phyloP scores from a whole-genome alignment of 2,797 vertebrate genomes.

The Sebastes taczanowskii region DNA sequence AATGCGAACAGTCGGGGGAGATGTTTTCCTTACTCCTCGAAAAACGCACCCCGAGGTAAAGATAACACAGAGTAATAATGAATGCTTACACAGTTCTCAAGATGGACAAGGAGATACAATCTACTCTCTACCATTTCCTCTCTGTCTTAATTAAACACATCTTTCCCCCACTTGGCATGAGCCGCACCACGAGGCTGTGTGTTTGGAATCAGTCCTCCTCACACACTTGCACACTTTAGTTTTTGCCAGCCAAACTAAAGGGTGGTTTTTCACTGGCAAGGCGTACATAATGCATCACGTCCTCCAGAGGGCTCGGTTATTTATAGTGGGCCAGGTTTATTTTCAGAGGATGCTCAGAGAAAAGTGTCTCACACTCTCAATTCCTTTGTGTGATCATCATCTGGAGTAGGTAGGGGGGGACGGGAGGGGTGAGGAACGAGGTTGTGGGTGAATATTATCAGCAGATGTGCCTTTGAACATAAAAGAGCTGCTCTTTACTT shows the following conservation, averaged over 20 bases:
- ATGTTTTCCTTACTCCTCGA: conserved; percentile 43
- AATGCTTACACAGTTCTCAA: conserved; percentile 11
- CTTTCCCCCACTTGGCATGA: conserved; percentile 38
- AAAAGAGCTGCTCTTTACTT: conserved; percentile 60
- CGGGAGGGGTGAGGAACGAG: neutral
- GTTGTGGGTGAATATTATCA: conserved; percentile 65
- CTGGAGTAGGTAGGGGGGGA: conserved; percentile 45
- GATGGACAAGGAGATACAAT: conserved; percentile 29
- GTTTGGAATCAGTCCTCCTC: conserved; percentile 21
- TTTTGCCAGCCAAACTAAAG: conserved; percentile 53
- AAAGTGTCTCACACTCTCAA: conserved; percentile 54
- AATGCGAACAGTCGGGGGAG: conserved; percentile 49
- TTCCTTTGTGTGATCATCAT: conserved; percentile 66
- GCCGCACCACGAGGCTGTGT: neutral
- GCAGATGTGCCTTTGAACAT: conserved; percentile 76
- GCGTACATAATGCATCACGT: conserved; percentile 77
- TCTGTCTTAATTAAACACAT: conserved; percentile 52
- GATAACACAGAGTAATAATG: conserved; percentile 37
- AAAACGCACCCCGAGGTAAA: conserved; percentile 43
- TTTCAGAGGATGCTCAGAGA: conserved; percentile 70
- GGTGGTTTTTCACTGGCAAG: conserved; percentile 55
- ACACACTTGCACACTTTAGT: conserved; percentile 28
- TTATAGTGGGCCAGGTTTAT: conserved; percentile 77
- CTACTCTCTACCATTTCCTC: conserved; percentile 31
- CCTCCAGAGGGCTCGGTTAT: conserved; percentile 68